Evolutionary conservation across 2,888 invertebrate species (phyloP).

Genomic region (Kryphioiulus occultus): DNA sequence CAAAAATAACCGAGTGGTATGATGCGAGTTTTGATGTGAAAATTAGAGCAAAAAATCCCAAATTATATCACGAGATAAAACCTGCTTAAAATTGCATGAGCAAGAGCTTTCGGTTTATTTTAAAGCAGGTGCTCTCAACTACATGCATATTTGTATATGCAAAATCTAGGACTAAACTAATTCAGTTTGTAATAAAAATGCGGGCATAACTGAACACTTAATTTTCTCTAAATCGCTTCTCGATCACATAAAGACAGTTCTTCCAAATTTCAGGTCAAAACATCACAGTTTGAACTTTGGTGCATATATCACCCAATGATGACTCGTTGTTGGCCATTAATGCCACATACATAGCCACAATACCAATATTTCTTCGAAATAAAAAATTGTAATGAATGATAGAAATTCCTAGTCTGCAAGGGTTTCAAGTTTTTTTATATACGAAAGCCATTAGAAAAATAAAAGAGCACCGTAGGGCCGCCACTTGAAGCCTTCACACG

Average conservation of each 20-base stretch:
- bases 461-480: neutral
- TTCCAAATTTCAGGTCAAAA: too few relatives aligned
- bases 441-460: constrained; percentile 13
- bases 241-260: too few relatives aligned
- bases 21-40: neutral
- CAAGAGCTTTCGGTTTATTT: too few relatives aligned
- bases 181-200: too few relatives aligned
- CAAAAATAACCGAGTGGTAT: neutral
- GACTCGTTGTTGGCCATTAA: neutral
- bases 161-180: too few relatives aligned
- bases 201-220: too few relatives aligned
- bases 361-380: neutral
- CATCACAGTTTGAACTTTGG: neutral
- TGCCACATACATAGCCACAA: neutral
- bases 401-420: neutral
- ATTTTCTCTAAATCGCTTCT: too few relatives aligned
- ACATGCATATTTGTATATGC: too few relatives aligned
- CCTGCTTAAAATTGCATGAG: too few relatives aligned
- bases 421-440: constrained; percentile 9
- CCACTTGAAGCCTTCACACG: neutral
- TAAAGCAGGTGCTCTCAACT: too few relatives aligned
- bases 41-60: neutral
- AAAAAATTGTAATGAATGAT: neutral
- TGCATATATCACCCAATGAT: neutral
- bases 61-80: too few relatives aligned